Evolutionary conservation across 1,140 invertebrate species (phyloP), one percentile per base, ranked within the genome.

Genomic region (Drosophila aff.): DNA sequence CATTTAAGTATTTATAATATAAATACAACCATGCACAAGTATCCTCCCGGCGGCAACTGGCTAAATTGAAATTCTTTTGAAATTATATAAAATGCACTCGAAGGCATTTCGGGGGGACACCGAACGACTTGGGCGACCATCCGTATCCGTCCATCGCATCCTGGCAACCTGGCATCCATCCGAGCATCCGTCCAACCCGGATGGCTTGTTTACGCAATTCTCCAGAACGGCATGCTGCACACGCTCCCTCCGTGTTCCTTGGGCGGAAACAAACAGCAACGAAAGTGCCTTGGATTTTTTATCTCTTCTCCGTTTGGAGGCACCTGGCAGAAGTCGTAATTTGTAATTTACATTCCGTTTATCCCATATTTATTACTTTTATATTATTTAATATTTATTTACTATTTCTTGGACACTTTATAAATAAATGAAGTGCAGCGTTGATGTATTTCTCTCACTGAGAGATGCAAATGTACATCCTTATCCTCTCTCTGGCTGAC

Each of bases 21-120:
- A 16, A 13, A 15, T 11, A 13, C 9, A 31, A 36, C 33, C 10
- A 15, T 21, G 15, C 28, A 21, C 33, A 21, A n/a, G 49, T 65
- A 23, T 26, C n/a, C 15, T 13, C 7, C 40, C 33, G 33, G 43
- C 40, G 60, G 52, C 52, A 57, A 21, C 49, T 65, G 62, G 16
- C 41, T 15, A 58, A 79, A 79, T 74, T 73, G 68, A 74, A 79
- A 79, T 74, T 79, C 76, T 57, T 62, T 57, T 49, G 36, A 38
- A 79, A 74, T 66, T 79, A 79, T 79, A 74, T 62, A 52, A 79
- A 73, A 73, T 73, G 68, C 67, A 65, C 60, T 79, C 76, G 61
- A 79, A 73, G 66, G 67, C 52, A 79, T 71, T 72, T 78, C 33
- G 38, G 60, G 26, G 13, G 71, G 23, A 36, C 31, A 31, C 16